Conservation (phyloP, 2,888 invertebrate genomes). For the Tetragonula carbonaria region DNA sequence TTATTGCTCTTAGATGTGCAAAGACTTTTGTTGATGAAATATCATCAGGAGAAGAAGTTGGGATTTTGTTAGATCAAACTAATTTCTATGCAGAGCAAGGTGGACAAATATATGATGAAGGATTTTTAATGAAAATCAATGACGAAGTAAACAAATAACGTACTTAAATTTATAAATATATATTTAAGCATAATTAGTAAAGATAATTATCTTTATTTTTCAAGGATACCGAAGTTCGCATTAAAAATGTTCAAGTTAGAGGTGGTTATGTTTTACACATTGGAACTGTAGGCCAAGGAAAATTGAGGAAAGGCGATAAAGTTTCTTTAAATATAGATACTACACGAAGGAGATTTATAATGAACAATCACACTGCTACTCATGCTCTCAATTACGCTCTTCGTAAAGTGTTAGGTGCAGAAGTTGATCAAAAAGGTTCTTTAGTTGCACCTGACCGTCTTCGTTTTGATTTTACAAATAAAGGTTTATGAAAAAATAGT, state of each 20-base stretch:
- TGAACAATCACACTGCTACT: slow-evolving; percentile 99
- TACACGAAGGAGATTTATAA: slow-evolving; percentile 93
- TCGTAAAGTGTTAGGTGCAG: slow-evolving; percentile 94
- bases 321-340: slow-evolving; percentile 93
- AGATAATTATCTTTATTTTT: slow-evolving; percentile 26
- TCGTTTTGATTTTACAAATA: slow-evolving; percentile 98
- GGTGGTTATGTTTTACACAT: slow-evolving; percentile 98
- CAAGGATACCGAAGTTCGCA: slow-evolving; percentile 93
- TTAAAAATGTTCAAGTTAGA: slow-evolving; percentile 96
- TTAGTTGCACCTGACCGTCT: slow-evolving; percentile 98
- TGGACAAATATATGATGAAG: slow-evolving; percentile 98
- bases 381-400: slow-evolving; percentile 98
- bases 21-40: slow-evolving; percentile 95
- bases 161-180: neutral
- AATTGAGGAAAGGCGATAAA: slow-evolving; percentile 93
- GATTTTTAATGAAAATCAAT: slow-evolving; percentile 92
- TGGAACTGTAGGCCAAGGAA: slow-evolving; percentile 93
- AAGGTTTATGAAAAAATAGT: slow-evolving; percentile 83
- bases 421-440: slow-evolving; percentile 98
- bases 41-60: slow-evolving; percentile 94
- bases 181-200: neutral
- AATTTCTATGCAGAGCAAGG: slow-evolving; percentile 99
- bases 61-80: slow-evolving; percentile 95
- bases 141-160: slow-evolving; percentile 87
- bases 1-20: slow-evolving; percentile 92